phyloP scores from a whole-genome alignment of 2,797 vertebrate genomes.

The Melanotaenia parkinsoni region DNA sequence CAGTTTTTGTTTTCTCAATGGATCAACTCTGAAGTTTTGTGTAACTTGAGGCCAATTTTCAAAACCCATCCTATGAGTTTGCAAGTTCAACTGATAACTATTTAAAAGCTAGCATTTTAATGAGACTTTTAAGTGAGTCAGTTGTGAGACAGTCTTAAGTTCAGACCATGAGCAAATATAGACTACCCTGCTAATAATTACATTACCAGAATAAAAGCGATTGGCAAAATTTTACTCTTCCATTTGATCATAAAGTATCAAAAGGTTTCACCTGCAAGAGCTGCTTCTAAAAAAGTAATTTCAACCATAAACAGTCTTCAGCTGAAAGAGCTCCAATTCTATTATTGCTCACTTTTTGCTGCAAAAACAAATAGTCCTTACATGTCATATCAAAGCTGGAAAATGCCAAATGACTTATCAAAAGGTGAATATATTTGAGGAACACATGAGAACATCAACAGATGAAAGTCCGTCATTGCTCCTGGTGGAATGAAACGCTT shows the following conservation, averaged over 20 bases:
- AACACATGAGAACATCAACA: neutral
- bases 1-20: constrained; percentile 25
- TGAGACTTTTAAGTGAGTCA: too few species aligned
- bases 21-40: constrained; percentile 30
- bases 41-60: constrained; percentile 39
- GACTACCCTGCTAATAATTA: neutral
- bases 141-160: neutral
- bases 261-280: neutral
- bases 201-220: neutral
- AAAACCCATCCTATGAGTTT: constrained; percentile 25
- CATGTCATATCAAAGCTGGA: neutral
- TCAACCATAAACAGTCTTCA: neutral
- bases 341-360: neutral
- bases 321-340: neutral
- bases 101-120: neutral
- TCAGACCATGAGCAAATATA: constrained; percentile 1
- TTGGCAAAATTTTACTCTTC: neutral
- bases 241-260: neutral
- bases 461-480: constrained; percentile 1
- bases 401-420: neutral
- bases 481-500: neutral
- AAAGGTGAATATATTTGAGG: neutral
- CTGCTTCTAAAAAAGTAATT: constrained; percentile 1
- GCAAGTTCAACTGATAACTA: constrained; percentile 8
- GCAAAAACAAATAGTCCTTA: neutral